Evolutionary conservation across 2,888 invertebrate species (phyloP).

Genomic region (Lottia scabra): DNA sequence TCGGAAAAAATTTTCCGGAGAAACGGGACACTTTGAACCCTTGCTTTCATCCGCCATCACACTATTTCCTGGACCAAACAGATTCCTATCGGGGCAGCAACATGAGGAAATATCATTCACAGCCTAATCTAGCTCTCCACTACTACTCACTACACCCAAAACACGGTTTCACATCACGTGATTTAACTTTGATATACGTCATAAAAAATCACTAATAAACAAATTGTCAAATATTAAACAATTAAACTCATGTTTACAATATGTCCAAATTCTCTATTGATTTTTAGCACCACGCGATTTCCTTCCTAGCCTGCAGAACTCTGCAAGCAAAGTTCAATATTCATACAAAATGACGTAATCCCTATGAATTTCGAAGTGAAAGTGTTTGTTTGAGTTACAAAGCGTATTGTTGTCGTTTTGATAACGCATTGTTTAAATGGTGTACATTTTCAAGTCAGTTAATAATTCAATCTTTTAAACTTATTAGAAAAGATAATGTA

Average conservation of each 20-base stretch:
- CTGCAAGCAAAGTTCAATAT: conserved; percentile 3
- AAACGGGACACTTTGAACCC: background rate
- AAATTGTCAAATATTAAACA: background rate
- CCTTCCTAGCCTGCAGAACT: background rate
- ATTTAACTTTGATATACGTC: background rate
- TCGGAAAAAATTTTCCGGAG: conserved; percentile 22
- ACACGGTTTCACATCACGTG: conserved; percentile 2
- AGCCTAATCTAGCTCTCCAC: background rate
- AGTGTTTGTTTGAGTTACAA: background rate
- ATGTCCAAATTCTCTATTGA: background rate
- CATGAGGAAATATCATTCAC: background rate
- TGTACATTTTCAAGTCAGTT: background rate
- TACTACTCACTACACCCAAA: background rate
- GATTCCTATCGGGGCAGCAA: background rate
- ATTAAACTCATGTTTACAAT: background rate
- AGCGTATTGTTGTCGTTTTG: too few relatives aligned
- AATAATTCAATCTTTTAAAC: background rate
- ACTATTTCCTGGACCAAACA: background rate
- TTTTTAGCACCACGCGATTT: background rate
- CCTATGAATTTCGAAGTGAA: background rate
- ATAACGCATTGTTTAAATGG: too few relatives aligned
- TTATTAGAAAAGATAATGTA: background rate
- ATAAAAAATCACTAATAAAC: conserved; percentile 5
- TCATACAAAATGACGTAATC: conserved; percentile 2
- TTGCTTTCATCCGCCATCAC: conserved; percentile 7